Evolutionary conservation across 2,113 vertebrate genomes (phyloP).

Genomic region (Colinus virginianus): DNA sequence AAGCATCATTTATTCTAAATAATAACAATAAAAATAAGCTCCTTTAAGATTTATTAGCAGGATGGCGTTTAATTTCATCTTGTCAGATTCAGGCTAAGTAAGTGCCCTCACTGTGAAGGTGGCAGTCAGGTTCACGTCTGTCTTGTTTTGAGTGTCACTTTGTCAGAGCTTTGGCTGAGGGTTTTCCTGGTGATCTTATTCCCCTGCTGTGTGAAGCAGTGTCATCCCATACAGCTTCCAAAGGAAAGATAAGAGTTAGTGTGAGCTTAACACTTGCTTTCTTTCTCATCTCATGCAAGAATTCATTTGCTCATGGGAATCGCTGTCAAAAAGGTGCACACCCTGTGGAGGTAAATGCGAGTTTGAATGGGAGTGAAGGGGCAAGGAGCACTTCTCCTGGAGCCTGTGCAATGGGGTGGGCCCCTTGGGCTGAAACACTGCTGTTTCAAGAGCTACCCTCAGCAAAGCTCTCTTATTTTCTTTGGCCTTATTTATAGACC

Average conservation of each 20-base stretch:
- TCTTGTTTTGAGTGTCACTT: conserved; percentile 19
- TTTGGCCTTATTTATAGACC: background rate
- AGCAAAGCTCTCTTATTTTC: background rate
- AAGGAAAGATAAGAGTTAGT: background rate
- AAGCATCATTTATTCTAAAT: background rate
- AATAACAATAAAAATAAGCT: background rate
- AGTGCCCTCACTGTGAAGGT: background rate
- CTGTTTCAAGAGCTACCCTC: background rate
- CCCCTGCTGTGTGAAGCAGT: background rate
- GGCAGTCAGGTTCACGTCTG: background rate
- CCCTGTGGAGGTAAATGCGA: background rate
- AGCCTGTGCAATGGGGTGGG: background rate
- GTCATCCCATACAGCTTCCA: background rate
- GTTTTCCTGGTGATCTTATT: conserved; percentile 13
- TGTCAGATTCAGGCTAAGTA: background rate
- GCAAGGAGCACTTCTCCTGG: background rate
- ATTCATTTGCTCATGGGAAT: background rate
- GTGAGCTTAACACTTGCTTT: background rate
- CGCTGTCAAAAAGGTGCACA: background rate
- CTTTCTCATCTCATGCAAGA: background rate
- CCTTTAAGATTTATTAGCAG: conserved; percentile 15
- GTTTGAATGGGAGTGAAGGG: background rate
- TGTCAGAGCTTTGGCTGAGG: background rate
- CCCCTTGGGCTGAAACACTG: background rate
- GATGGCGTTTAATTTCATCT: background rate